A percentile compares a stretch with the other conserved stretches of the same genome.
Evolutionary conservation across 2,113 vertebrate species (phyloP).

Genomic region (Podiceps cristatus): DNA sequence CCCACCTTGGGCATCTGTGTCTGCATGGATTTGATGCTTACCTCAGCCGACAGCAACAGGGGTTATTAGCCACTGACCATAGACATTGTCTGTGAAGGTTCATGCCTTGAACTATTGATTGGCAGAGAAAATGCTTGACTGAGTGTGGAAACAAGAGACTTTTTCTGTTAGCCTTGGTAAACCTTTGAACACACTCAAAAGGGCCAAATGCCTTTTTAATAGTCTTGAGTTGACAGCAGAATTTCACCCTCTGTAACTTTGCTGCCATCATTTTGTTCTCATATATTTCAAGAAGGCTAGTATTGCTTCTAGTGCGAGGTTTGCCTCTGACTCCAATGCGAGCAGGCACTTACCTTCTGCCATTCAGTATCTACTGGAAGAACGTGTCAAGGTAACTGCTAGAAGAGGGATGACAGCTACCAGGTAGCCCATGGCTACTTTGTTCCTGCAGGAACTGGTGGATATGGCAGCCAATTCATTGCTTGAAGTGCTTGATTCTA

Average conservation of each 20-base stretch:
- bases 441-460: background rate
- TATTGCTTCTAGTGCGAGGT: background rate
- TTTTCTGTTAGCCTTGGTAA: slow-evolving; percentile 13
- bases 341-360: background rate
- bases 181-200: background rate
- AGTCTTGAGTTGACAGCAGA: background rate
- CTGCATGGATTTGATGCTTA: slow-evolving; percentile 31
- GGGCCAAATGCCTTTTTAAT: background rate
- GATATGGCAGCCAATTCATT: background rate
- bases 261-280: background rate
- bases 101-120: slow-evolving; percentile 86
- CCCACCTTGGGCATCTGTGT: background rate
- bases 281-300: background rate
- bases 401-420: background rate
- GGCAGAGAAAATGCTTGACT: slow-evolving; percentile 74
- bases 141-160: slow-evolving; percentile 39
- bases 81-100: slow-evolving; percentile 80
- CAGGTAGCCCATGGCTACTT: background rate
- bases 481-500: background rate
- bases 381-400: rapidly evolving
- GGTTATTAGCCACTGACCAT: slow-evolving; percentile 83
- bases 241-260: background rate
- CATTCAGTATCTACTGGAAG: background rate
- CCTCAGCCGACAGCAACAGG: slow-evolving; percentile 1
- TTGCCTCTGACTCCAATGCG: background rate